These are phyloP conservation scores for Ramphastos sulfuratus DNA, from an alignment of 2,113 vertebrate genomes.

Conservation along the genomic window DNA sequence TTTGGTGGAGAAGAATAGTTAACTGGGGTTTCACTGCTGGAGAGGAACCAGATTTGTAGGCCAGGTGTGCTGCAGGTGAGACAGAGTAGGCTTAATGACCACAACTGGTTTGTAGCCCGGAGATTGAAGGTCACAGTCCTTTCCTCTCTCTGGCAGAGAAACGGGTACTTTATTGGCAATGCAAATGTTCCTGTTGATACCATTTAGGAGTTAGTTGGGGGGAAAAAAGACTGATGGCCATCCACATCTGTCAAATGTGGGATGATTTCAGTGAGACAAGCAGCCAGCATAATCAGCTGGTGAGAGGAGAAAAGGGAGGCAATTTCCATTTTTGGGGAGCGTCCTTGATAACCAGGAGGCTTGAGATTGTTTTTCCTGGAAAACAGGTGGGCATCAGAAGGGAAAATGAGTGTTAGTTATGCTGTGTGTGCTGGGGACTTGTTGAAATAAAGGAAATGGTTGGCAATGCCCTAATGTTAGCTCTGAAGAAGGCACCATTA, in stretches of 20 bases:
- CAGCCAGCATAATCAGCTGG: neutral
- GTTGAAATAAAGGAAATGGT: conserved; percentile 2
- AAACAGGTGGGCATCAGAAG: neutral
- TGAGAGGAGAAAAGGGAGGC: neutral
- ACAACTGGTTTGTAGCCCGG: neutral
- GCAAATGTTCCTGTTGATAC: neutral
- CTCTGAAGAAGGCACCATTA: neutral
- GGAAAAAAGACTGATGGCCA: neutral
- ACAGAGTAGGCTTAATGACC: neutral
- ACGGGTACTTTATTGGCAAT: neutral
- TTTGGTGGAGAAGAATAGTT: neutral
- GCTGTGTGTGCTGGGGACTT: neutral
- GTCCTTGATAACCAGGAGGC: neutral
- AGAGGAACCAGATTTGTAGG: neutral
- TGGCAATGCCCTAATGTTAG: neutral
- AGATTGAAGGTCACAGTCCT: neutral
- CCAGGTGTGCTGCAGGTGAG: neutral
- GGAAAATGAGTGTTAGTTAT: neutral
- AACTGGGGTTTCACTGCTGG: neutral
- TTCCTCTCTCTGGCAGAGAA: neutral
- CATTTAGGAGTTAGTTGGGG: neutral
- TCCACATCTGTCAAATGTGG: neutral
- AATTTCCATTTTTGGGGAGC: neutral
- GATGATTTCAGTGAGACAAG: neutral
- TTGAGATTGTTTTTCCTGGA: conserved; percentile 36